These are phyloP conservation scores for Brachypodius melanocephalos DNA, from an alignment of 2,113 vertebrate species.

Conservation along the genomic window DNA sequence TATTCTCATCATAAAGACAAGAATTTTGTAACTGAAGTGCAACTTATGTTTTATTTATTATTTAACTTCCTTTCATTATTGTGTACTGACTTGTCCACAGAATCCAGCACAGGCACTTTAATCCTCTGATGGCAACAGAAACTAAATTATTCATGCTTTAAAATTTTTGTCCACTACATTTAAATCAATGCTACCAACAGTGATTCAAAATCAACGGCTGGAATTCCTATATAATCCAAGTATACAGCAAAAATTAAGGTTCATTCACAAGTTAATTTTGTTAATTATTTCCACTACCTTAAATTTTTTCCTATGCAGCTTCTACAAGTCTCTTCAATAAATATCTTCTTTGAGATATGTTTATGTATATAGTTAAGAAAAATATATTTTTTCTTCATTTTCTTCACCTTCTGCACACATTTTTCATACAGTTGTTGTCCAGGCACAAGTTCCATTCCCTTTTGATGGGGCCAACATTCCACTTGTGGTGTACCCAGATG, in stretches of 20 bases:
- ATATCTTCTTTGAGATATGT: background rate
- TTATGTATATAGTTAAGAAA: background rate
- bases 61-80: conserved; percentile 54
- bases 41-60: conserved; percentile 62
- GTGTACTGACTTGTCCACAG: conserved; percentile 41
- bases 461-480: background rate
- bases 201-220: background rate
- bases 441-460: background rate
- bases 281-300: background rate
- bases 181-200: conserved; percentile 58
- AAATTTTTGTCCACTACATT: conserved; percentile 42
- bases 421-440: background rate
- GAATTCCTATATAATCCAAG: background rate
- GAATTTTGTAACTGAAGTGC: conserved; percentile 36
- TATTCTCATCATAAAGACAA: conserved; percentile 19
- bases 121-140: conserved; percentile 22
- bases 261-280: background rate
- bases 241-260: background rate
- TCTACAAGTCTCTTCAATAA: background rate
- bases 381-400: background rate
- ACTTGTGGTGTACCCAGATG: background rate
- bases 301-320: background rate
- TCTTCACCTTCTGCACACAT: background rate
- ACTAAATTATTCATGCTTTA: conserved; percentile 47
- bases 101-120: conserved; percentile 37